Evolutionary conservation across 2,797 vertebrate genomes (phyloP), one percentile per base, ranked within the genome.

Genomic region (Fistularia tabacaria): DNA sequence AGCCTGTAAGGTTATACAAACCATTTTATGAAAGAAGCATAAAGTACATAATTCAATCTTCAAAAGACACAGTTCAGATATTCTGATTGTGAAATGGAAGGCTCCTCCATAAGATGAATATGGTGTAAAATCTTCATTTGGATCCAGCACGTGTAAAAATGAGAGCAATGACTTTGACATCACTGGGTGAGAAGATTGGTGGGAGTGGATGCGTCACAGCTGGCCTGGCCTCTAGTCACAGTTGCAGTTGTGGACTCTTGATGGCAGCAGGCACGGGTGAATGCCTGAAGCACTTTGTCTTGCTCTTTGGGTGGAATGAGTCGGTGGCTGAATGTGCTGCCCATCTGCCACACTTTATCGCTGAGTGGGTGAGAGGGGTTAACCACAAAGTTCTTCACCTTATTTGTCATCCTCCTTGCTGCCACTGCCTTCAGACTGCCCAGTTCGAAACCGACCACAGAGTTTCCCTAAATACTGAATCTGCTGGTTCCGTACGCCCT

Each of bases 301-400:
- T 67, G 63, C 62, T 76, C 64, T 68, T 62, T 51, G 71, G 25
- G 63, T 66, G 46, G 64, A 38, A 66, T 60, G 69, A 65, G 69
- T 50, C 58, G 61, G 67, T 58, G 59, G 54, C 61, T 73, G 65
- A 81, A 59, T 15, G 49, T n/a, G 41, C 56, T 39, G 65, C 62
- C 79, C 78, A 80, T 85, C 73, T 81, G 78, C 62, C 64, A 62
- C 59, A 55, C 58, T 75, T 73, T 58, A 62, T 73, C 70, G 58
- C 36, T 7, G 38, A 53, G 52, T 38, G 15, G 46, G 71, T 69
- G 60, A 73, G 71, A 61, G 62, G 69, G 15, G 58, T 74, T 52
- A 61, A 69, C 49, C 42, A 53, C 54, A 53, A 62, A 41, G 14
- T 25, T 14, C 53, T 57, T 67, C 46, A 61, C 63, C 46, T 41